These are phyloP conservation scores for Halictus quadricinctus DNA, from an alignment of 2,888 invertebrate genomes.

Conservation along the genomic window DNA sequence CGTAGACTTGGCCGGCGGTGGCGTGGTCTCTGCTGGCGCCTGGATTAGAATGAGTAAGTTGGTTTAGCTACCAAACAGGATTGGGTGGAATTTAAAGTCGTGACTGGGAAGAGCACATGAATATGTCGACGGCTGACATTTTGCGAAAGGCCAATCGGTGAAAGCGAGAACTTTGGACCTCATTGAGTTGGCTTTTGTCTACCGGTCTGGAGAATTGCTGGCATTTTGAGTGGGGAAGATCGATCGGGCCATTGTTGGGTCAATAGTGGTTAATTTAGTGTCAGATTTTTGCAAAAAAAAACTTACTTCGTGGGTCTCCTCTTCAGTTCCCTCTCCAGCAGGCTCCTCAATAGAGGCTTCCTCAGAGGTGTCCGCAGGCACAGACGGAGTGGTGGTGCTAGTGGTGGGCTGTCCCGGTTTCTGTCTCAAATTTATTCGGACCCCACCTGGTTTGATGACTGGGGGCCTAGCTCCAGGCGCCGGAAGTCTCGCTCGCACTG, in stretches of 20 bases:
- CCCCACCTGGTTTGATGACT: conserved; percentile 86
- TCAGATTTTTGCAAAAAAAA: background rate
- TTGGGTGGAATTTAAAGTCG: background rate
- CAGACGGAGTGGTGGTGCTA: conserved; percentile 83
- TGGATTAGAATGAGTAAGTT: conserved; percentile 45
- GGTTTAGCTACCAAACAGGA: background rate
- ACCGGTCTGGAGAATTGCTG: background rate
- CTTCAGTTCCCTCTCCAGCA: conserved; percentile 80
- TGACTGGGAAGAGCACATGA: conserved; percentile 32
- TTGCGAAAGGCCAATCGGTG: conserved; percentile 78
- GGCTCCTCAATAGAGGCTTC: conserved; percentile 78
- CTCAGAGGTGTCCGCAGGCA: conserved; percentile 75
- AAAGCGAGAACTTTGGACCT: conserved; percentile 67
- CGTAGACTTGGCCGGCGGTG: conserved; percentile 72
- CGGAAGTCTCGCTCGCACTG: conserved; percentile 69
- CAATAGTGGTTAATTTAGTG: background rate
- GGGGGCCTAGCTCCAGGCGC: conserved; percentile 84
- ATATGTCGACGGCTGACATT: conserved; percentile 73
- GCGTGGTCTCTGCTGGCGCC: conserved; percentile 79
- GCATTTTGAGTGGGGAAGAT: background rate
- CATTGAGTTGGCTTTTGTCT: background rate
- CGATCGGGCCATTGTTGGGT: background rate
- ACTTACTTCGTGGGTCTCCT: conserved; percentile 79
- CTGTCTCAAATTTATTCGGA: conserved; percentile 85
- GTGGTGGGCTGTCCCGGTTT: conserved; percentile 83